Evolutionary conservation across 2,888 invertebrate genomes (phyloP).

Genomic region (Ariolimax columbianus): DNA sequence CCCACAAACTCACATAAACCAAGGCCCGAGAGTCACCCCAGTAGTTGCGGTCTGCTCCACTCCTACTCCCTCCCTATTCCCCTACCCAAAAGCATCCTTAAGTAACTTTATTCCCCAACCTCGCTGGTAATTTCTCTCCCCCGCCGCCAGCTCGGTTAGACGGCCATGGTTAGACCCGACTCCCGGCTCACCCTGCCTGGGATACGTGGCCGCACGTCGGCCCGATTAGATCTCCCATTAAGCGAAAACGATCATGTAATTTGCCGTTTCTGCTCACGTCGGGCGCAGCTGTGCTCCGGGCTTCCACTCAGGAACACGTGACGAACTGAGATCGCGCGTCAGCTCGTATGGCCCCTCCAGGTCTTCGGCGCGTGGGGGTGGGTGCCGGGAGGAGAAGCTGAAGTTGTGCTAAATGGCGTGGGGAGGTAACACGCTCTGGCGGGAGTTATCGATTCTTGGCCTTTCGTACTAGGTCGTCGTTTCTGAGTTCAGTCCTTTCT

Average conservation of each 20-base stretch:
- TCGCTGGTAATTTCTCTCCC: not conserved
- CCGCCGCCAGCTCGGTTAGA: not conserved
- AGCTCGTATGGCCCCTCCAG: not conserved
- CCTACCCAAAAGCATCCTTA: not conserved
- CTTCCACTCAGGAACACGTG: constrained; percentile 20
- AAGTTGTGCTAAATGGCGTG: not conserved
- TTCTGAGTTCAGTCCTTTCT: not conserved
- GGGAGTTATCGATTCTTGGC: not conserved
- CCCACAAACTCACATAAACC: too few species aligned
- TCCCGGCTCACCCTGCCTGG: not conserved
- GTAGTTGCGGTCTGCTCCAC: too few species aligned
- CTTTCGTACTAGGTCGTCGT: not conserved
- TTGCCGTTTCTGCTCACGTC: constrained; percentile 21
- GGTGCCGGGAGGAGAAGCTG: not conserved
- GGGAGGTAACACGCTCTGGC: not conserved
- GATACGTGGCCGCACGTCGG: constrained; percentile 7
- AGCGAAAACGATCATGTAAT: constrained; percentile 29
- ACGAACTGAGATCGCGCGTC: not conserved
- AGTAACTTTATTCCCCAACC: not conserved
- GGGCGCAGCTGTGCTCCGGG: constrained; percentile 32
- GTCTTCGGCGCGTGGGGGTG: not conserved
- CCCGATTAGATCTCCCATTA: constrained; percentile 37
- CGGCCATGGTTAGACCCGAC: not conserved
- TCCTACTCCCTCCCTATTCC: not conserved
- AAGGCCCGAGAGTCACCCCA: too few species aligned